Evolutionary conservation across 64 coral and sea anemone genomes (phyloP).

Genomic region (Hydrozoanthus tunicans): DNA sequence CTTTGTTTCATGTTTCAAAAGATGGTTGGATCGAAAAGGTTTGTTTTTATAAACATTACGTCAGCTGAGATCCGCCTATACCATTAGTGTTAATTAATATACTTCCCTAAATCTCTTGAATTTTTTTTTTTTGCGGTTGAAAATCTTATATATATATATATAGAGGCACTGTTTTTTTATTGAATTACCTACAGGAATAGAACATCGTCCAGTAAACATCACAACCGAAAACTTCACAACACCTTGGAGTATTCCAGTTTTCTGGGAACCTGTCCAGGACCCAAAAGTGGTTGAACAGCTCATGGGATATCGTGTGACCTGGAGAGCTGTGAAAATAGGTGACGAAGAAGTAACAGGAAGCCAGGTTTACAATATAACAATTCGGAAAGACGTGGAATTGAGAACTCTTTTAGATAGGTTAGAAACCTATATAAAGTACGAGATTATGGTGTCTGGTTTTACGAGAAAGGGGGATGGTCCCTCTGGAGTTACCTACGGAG

Average conservation of each 20-base stretch:
- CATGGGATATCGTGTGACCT: slow-evolving; percentile 67
- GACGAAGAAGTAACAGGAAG: slow-evolving; percentile 39
- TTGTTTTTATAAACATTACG: too few species aligned
- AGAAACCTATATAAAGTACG: slow-evolving; percentile 51
- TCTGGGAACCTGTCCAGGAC: slow-evolving; percentile 64
- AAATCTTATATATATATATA: neutral
- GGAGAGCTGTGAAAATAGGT: slow-evolving; percentile 45
- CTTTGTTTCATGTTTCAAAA: too few species aligned
- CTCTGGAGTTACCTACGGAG: slow-evolving; percentile 11
- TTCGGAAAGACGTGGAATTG: slow-evolving; percentile 46
- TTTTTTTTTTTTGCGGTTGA: too few species aligned
- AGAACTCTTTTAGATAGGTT: slow-evolving; percentile 26
- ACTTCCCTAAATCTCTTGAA: too few species aligned
- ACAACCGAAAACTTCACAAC: slow-evolving; percentile 53
- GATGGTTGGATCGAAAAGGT: too few species aligned
- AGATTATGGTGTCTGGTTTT: slow-evolving; percentile 64
- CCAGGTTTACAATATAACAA: slow-evolving; percentile 47
- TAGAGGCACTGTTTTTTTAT: neutral
- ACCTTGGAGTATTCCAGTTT: slow-evolving; percentile 28
- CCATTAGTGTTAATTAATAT: too few species aligned
- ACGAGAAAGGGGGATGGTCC: slow-evolving; percentile 58
- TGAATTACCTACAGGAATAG: slow-evolving; percentile 26
- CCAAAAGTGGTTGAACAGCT: slow-evolving; percentile 4
- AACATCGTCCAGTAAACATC: slow-evolving; percentile 45
- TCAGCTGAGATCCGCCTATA: too few species aligned